These are phyloP conservation scores for Pelochelys cantorii DNA, from an alignment of 2,797 vertebrate species.

Conservation along the genomic window DNA sequence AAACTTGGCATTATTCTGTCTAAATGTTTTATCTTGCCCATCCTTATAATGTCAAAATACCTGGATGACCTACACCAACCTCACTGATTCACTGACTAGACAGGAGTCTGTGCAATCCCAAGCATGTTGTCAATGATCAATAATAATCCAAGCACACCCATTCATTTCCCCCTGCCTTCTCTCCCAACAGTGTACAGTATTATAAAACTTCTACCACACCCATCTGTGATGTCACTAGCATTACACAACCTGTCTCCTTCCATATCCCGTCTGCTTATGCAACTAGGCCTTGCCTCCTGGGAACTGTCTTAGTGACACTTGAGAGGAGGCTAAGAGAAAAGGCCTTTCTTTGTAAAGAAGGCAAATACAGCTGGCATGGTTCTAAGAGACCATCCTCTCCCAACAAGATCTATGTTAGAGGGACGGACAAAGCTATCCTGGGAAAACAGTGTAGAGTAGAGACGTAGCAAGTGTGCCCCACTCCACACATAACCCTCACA, in stretches of 20 bases:
- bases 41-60: accelerated
- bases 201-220: conserved; percentile 69
- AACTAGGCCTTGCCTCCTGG: conserved; percentile 65
- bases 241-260: conserved; percentile 78
- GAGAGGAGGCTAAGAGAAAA: conserved; percentile 42
- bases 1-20: neutral
- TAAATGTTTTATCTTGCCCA: neutral
- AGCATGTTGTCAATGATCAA: accelerated
- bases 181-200: neutral
- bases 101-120: neutral
- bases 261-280: conserved; percentile 71
- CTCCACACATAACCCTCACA: accelerated
- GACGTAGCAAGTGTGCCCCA: no score
- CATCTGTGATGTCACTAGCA: conserved; percentile 71
- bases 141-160: accelerated
- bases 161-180: conserved; percentile 22
- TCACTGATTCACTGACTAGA: neutral
- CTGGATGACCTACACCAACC: neutral
- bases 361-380: conserved; percentile 5
- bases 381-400: neutral
- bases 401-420: neutral
- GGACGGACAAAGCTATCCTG: neutral
- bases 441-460: neutral
- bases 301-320: conserved; percentile 63
- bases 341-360: conserved; percentile 46